Conservation (phyloP, 2,113 vertebrate genomes). For the Salminus brasiliensis region DNA sequence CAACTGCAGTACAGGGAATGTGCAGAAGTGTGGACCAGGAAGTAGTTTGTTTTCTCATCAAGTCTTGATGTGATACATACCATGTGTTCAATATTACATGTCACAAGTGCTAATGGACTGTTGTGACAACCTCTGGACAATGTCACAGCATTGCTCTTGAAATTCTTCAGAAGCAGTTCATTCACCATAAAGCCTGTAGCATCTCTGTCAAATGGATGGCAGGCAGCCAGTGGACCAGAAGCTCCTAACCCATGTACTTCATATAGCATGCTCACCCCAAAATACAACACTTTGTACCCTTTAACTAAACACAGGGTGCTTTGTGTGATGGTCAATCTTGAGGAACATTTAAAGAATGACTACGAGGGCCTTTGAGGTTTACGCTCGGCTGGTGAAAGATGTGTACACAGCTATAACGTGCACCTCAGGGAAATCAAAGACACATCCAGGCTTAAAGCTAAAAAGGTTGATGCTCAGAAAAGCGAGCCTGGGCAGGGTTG, state of each 20-base stretch:
- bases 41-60: not conserved
- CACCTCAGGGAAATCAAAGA: conserved; percentile 42
- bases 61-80: not conserved
- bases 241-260: not conserved
- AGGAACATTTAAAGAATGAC: not conserved
- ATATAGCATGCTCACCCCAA: not conserved
- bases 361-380: not conserved
- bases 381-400: not conserved
- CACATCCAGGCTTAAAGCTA: not conserved
- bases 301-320: not conserved
- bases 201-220: not conserved
- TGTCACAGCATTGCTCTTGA: not conserved
- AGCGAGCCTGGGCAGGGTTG: conserved; percentile 49
- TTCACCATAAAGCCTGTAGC: not conserved
- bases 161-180: not conserved
- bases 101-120: not conserved
- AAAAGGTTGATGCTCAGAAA: not conserved
- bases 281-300: not conserved
- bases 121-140: not conserved
- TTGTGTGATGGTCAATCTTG: not conserved
- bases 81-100: not conserved
- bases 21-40: not conserved
- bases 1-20: not conserved
- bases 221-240: not conserved
- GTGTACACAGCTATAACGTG: not conserved